A percentile compares a stretch with the other conserved stretches of the same genome.
Conservation (phyloP, 2,113 vertebrate species). For the Catharus bicknelli region DNA sequence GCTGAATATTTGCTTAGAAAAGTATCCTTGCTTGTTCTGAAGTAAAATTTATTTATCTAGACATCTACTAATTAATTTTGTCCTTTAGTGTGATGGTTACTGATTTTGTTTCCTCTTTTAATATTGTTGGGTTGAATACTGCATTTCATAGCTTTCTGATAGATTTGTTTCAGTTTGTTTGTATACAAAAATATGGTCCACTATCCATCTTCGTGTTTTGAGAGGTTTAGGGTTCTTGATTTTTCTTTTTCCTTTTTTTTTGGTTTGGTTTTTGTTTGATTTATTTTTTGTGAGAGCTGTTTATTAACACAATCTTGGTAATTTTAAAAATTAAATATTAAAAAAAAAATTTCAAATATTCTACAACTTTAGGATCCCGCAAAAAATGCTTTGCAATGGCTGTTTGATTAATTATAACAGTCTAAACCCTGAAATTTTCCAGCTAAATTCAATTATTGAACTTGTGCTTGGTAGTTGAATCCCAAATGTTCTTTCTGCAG, state of each 20-base stretch:
- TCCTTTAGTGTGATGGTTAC: background rate
- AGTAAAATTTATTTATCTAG: background rate
- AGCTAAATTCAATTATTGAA: background rate
- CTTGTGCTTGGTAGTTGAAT: background rate
- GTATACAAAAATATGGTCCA: fast-evolving
- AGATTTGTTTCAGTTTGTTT: background rate
- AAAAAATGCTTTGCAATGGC: background rate
- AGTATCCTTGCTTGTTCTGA: background rate
- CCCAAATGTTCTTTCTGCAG: background rate
- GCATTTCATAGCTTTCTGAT: background rate
- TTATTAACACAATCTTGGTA: background rate
- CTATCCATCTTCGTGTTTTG: background rate
- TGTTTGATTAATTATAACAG: background rate
- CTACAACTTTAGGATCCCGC: background rate
- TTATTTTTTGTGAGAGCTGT: background rate
- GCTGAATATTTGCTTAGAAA: background rate
- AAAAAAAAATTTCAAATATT: background rate
- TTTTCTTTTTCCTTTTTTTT: background rate
- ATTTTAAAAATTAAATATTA: background rate
- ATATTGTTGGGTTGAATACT: background rate
- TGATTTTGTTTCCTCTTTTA: background rate
- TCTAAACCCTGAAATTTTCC: background rate
- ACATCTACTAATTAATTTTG: background rate
- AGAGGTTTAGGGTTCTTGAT: background rate
- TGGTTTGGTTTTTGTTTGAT: fast-evolving